Base-by-base conservation (phyloP, 2,113 vertebrate genomes). In the Ophiodon elongatus region DNA sequence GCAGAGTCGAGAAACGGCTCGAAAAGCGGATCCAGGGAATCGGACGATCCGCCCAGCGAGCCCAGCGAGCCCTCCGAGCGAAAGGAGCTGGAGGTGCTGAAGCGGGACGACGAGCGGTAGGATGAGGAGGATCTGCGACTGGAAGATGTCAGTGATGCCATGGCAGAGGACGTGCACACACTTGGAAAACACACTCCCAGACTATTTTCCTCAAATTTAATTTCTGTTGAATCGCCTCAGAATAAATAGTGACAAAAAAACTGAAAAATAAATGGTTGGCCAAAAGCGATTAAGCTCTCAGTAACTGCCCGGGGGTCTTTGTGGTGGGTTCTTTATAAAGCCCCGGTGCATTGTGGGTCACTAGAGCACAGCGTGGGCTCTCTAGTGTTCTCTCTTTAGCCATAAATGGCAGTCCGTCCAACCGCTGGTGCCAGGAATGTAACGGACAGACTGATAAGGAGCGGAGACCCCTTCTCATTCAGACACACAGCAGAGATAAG, bases 361-460 rank as follows among this genome's bases (percentile, higher is more conserved):
- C 35, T 68, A 68, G 85, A 72, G 81, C 73, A 83, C 65, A 81
- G 52, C 2, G 3, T 35, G n/a, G 27, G 41, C 43, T 76, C 64
- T 59, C 47, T 64, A 63, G 31, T 17, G 25, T 54, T 45, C 65
- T 71, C 52, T 37, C 70, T 82, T 74, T 85, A 59, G 73, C 95
- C 94, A 89, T 95, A 95, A 70, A 95, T 92, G 95, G 95, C 56
- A 17, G 31, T 85, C 66, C 75, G 68, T 76, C 82, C 64, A 74
- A 76, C 77, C 57, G n/a, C 75, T 33, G 67, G 73, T 79, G 89
- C 89, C 93, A 89, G 89, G 90, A 94, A 92, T 92, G 79, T 93
- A 95, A 95, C 93, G 82, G 85, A 89, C 85, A 89, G 60, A 73
- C 39, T 89, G 95, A 96, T 95, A 96, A 94, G 79, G 21, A 37